Conservation (phyloP, 2,888 invertebrate species). For the Platycnemis pennipes region DNA sequence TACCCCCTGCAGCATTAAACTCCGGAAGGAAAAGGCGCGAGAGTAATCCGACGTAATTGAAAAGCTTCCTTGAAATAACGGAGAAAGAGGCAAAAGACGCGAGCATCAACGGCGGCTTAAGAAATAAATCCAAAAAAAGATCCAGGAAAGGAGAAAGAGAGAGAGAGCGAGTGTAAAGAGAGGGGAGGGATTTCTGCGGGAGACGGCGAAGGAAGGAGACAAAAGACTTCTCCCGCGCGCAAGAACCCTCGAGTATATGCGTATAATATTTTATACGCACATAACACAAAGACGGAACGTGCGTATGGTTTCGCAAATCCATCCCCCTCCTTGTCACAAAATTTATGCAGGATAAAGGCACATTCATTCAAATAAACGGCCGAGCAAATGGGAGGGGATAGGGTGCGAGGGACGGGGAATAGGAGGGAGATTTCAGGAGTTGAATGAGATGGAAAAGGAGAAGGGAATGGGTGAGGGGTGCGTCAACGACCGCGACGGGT, state of each 20-base stretch:
- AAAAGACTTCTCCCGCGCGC: not conserved
- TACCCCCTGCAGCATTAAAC: not conserved
- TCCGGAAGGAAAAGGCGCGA: constrained; percentile 8
- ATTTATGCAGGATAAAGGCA: not conserved
- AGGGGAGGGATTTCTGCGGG: not conserved
- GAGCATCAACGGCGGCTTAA: not conserved
- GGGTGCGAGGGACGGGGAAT: not conserved
- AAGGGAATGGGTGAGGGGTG: not conserved
- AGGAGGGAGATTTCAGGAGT: not conserved
- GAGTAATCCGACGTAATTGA: constrained; percentile 27
- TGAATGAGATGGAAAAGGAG: constrained; percentile 17
- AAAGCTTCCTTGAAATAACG: constrained; percentile 4
- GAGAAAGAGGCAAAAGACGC: not conserved
- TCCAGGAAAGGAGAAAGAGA: not conserved
- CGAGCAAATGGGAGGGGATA: constrained; percentile 1
- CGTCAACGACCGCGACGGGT: not conserved
- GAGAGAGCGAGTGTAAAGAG: not conserved
- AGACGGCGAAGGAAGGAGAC: not conserved
- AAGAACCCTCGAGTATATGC: not conserved
- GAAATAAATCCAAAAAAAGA: not conserved
- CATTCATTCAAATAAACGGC: constrained; percentile 5
- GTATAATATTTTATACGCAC: not conserved
- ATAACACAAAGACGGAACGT: not conserved
- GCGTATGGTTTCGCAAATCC: constrained; percentile 1
- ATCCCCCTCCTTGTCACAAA: not conserved